A percentile compares a stretch with the other conserved stretches of the same genome.
These are phyloP conservation scores for Phycodurus eques DNA, from an alignment of 2,113 vertebrate genomes.

Conservation along the genomic window DNA sequence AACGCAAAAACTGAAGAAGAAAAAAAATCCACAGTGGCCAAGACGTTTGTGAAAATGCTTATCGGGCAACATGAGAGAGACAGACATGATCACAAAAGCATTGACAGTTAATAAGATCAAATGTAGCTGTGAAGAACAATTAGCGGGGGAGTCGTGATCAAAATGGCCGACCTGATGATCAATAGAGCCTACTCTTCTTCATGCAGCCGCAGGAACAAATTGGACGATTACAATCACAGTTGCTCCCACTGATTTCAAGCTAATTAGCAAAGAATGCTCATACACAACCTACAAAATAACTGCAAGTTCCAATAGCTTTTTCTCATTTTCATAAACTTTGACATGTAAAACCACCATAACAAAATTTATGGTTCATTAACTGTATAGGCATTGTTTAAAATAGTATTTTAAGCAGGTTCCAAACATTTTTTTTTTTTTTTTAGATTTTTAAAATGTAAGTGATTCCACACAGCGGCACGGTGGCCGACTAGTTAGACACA, in stretches of 20 bases:
- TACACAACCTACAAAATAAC: neutral
- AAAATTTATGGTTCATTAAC: neutral
- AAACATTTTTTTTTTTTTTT: neutral
- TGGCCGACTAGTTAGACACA: no score
- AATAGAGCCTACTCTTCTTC: constrained; percentile 39
- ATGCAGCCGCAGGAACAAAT: constrained; percentile 27
- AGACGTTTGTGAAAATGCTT: constrained; percentile 38
- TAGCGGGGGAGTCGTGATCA: constrained; percentile 44
- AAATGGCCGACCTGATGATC: constrained; percentile 44
- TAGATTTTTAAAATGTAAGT: neutral
- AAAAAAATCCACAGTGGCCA: constrained; percentile 21
- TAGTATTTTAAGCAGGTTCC: neutral
- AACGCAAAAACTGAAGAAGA: constrained; percentile 31
- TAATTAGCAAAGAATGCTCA: constrained; percentile 25
- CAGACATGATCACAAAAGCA: constrained; percentile 15
- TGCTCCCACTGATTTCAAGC: neutral
- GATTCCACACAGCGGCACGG: no score
- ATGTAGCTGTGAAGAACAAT: constrained; percentile 42
- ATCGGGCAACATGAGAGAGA: neutral
- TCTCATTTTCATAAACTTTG: no score
- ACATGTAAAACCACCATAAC: neutral
- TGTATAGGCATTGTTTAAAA: neutral
- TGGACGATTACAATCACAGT: neutral
- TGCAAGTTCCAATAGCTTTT: neutral
- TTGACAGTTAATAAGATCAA: constrained; percentile 47